These are phyloP conservation scores for Engystomops pustulosus DNA, from an alignment of 2,113 vertebrate species.

Conservation along the genomic window DNA sequence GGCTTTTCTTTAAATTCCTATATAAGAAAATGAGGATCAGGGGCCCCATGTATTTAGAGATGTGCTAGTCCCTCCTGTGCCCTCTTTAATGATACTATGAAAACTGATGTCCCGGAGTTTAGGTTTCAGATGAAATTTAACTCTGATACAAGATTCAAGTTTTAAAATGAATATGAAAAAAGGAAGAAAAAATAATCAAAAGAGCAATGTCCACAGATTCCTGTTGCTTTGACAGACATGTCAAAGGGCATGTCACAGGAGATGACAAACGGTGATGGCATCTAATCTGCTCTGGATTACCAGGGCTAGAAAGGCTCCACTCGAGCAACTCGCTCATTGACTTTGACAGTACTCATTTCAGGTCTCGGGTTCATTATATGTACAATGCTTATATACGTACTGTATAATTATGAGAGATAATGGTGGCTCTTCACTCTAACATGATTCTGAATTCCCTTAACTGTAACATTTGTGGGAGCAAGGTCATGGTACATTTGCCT, in stretches of 20 bases:
- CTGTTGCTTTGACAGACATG: not conserved
- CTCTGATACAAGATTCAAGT: no score
- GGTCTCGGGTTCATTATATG: not conserved
- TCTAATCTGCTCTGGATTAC: not conserved
- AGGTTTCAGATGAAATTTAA: not conserved
- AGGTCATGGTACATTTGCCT: slow-evolving; percentile 13
- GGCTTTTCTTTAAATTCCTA: no score
- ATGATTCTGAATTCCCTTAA: not conserved
- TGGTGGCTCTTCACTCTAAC: not conserved
- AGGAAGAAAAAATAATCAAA: not conserved
- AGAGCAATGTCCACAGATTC: not conserved
- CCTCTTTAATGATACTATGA: no score
- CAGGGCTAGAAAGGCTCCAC: not conserved
- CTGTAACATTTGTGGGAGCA: not conserved
- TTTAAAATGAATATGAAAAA: not conserved
- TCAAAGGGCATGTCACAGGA: not conserved
- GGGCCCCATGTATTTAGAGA: no score
- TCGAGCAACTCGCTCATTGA: not conserved
- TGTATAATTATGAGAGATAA: slow-evolving; percentile 1
- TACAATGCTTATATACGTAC: not conserved
- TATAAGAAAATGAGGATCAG: no score
- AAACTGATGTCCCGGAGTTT: not conserved
- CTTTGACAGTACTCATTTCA: not conserved
- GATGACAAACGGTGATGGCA: not conserved
- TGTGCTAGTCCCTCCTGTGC: no score